These are phyloP conservation scores for Apamea sordens DNA, from an alignment of 2,888 invertebrate species.

Conservation along the genomic window DNA sequence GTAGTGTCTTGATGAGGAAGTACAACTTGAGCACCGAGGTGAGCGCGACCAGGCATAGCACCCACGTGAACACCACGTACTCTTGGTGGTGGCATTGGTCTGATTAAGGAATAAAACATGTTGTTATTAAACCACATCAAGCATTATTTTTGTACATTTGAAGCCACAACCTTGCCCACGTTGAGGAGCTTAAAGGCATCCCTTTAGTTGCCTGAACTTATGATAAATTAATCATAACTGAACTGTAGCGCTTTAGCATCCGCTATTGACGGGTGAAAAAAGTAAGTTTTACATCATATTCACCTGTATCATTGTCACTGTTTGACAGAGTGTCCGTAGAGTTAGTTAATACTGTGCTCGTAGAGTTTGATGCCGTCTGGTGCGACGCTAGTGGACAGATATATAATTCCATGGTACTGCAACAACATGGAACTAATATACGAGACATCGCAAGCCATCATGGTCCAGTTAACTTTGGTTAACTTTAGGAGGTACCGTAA, in stretches of 20 bases:
- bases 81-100: slow-evolving; percentile 92
- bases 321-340: not conserved
- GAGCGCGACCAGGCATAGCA: slow-evolving; percentile 96
- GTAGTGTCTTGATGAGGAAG: slow-evolving; percentile 95
- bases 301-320: slow-evolving; percentile 7
- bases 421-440: not conserved
- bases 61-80: slow-evolving; percentile 98
- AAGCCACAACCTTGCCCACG: not conserved
- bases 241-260: not conserved
- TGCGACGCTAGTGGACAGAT: slow-evolving; percentile 76
- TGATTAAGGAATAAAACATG: slow-evolving; percentile 24
- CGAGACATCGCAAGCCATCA: not conserved
- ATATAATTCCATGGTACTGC: slow-evolving; percentile 83
- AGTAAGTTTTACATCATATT: not conserved
- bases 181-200: not conserved
- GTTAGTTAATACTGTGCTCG: not conserved
- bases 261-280: not conserved
- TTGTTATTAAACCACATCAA: not conserved
- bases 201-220: not conserved
- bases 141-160: not conserved
- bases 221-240: not conserved
- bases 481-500: not conserved
- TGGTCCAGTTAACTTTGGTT: not conserved
- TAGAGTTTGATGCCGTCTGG: not conserved
- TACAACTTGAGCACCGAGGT: slow-evolving; percentile 98